Conservation (phyloP, 2,797 vertebrate species). For the Chloroceryle inda region DNA sequence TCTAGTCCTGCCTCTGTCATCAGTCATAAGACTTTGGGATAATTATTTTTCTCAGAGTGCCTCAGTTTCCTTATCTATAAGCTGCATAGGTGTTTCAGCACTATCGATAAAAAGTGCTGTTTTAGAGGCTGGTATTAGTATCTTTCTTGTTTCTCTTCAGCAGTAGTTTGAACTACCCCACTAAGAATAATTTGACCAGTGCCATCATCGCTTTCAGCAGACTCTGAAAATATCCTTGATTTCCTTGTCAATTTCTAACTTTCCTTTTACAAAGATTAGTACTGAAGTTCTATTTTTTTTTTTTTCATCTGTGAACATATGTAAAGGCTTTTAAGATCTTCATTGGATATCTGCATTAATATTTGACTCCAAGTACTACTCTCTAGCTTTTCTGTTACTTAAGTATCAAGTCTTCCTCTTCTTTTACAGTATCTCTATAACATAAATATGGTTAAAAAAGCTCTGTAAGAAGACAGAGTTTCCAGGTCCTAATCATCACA, state of each 20-base stretch:
- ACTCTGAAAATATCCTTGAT: neutral
- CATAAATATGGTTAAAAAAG: neutral
- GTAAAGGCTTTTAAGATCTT: neutral
- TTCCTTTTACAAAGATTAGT: neutral
- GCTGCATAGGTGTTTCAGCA: neutral
- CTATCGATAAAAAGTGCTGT: neutral
- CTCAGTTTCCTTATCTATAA: neutral
- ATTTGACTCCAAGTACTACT: neutral
- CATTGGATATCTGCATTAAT: neutral
- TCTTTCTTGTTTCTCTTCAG: neutral
- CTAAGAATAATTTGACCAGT: neutral
- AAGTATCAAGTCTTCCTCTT: neutral
- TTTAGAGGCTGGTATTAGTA: neutral
- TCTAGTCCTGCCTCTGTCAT: neutral
- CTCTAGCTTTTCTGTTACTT: neutral
- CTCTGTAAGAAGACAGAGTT: neutral
- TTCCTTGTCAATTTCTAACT: neutral
- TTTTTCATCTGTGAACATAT: neutral
- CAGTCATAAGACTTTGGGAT: neutral
- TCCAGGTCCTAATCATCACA: neutral
- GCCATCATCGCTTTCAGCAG: neutral
- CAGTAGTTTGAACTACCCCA: neutral
- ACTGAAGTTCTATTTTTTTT: neutral
- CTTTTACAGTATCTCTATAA: neutral
- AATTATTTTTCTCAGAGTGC: neutral